These are phyloP conservation scores for Metopolophium dirhodum DNA, from an alignment of 1,140 invertebrate genomes.

Conservation along the genomic window DNA sequence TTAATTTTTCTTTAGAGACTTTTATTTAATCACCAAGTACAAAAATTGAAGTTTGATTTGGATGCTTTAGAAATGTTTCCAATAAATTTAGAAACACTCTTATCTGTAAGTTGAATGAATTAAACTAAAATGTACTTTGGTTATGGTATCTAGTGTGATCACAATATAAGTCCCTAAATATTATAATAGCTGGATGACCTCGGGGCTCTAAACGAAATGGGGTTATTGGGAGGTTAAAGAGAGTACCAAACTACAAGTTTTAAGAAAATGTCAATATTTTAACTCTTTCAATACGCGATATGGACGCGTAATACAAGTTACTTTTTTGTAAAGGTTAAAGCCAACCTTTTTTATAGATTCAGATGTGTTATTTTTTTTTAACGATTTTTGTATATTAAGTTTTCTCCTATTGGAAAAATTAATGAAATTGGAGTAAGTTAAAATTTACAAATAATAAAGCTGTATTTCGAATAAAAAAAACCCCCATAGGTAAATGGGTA, in stretches of 20 bases:
- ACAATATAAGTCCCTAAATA: too few species aligned
- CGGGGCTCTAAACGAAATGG: neutral
- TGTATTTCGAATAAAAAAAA: too few species aligned
- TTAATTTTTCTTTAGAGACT: slow-evolving; percentile 1
- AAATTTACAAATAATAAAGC: neutral
- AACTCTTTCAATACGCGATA: neutral
- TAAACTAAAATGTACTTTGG: neutral
- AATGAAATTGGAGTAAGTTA: neutral
- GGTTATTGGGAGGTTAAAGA: neutral
- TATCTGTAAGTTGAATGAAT: slow-evolving; percentile 1
- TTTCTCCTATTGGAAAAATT: neutral
- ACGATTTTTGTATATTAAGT: neutral
- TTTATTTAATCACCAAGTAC: slow-evolving; percentile 48
- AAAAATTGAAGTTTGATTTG: slow-evolving; percentile 50
- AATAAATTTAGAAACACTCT: slow-evolving; percentile 50
- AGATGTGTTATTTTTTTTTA: neutral
- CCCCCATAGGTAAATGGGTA: too few species aligned
- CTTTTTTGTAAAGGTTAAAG: too few species aligned
- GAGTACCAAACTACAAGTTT: neutral
- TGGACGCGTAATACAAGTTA: too few species aligned
- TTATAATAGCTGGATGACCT: too few species aligned
- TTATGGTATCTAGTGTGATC: too few species aligned
- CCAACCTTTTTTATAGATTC: too few species aligned
- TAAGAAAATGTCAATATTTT: neutral
- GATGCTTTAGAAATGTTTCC: slow-evolving; percentile 47